Percentiles rank a stretch among this genome's conserved stretches.
These are phyloP conservation scores for Girardinus metallicus DNA, from an alignment of 2,797 vertebrate species.

Conservation along the genomic window DNA sequence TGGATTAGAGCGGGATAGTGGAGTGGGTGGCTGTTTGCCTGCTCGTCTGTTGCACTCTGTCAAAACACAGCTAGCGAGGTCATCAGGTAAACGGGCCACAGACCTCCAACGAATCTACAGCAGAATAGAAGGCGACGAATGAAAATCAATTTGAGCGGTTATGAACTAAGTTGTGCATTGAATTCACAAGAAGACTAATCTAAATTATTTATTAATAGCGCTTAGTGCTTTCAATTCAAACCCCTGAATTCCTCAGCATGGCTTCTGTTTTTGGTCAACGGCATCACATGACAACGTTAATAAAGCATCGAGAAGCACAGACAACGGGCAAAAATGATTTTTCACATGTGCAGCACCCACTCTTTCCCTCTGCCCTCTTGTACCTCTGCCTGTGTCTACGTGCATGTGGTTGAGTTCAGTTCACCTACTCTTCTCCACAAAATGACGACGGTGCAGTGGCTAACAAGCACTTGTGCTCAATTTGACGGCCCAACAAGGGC, in stretches of 20 bases:
- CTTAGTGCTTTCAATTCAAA: slow-evolving; percentile 22
- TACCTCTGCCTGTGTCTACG: slow-evolving; percentile 24
- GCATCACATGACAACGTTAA: slow-evolving; percentile 51
- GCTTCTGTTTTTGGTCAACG: slow-evolving; percentile 43
- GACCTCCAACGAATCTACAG: background rate
- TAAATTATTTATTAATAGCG: background rate
- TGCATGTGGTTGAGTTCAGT: slow-evolving; percentile 24
- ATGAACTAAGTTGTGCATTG: background rate
- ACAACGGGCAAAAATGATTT: slow-evolving; percentile 61
- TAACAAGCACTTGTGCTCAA: slow-evolving; percentile 74
- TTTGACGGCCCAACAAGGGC: slow-evolving; percentile 77
- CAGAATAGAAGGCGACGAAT: background rate
- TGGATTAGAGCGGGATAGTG: slow-evolving; percentile 44
- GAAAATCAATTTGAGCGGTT: background rate
- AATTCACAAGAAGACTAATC: background rate
- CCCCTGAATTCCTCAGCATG: slow-evolving; percentile 47
- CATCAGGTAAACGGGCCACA: slow-evolving; percentile 7
- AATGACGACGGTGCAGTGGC: slow-evolving; percentile 54
- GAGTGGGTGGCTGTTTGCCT: slow-evolving; percentile 19
- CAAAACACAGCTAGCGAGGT: slow-evolving; percentile 5
- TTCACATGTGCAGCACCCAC: slow-evolving; percentile 60
- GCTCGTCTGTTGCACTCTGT: slow-evolving; percentile 6
- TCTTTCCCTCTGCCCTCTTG: slow-evolving; percentile 56
- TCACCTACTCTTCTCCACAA: slow-evolving; percentile 70
- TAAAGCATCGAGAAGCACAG: slow-evolving; percentile 55